Base-by-base conservation (phyloP, 2,888 invertebrate species). In the Diarsia dahlii region DNA sequence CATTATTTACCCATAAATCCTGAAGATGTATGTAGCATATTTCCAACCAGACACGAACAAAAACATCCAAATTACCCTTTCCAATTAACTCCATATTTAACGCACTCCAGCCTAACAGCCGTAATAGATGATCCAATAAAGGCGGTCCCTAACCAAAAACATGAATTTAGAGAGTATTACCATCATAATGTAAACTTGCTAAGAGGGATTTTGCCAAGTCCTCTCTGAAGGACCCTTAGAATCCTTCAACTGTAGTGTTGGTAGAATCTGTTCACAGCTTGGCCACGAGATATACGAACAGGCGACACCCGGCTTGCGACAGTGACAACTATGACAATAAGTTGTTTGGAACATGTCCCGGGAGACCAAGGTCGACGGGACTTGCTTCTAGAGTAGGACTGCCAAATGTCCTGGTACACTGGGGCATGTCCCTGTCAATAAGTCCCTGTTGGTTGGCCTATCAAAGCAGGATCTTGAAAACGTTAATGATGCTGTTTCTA, bases 91-190 rank as follows among this genome's bases (percentile, higher is more conserved):
- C 68, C 46, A 60, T 54, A 74, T 81, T 46, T 39, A 68, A 70
- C 63, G 45, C 48, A 52, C 54, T 68, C n/a, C 12, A 63, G 23
- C 64, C 54, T 66, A 68, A 69, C 18, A 67, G 23, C 56, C n/a
- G 50, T 72, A 77, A 81, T 52, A 77, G 65, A 72, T 81, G 76
- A 81, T 77, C 81, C 56, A 73, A 81, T 81, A 81, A 78, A 74
- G 28, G 56, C 45, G 15, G 34, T 5, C 62, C 66, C 34, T 54
- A 12, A 78, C 73, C 71, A 66, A 64, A 82, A 72, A 63, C 74
- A 72, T 77, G 63, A 74, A 46, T 74, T 46, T 6, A 23, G 48
- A 64, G 28, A 64, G 45, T 60, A 74, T 70, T 71, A 69, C 66
- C 73, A 63, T 60, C 46, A 80, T 75, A 77, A 83, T 72, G 60